Conservation (phyloP, 2,113 vertebrate species). For the Gasterosteus aculeatus region DNA sequence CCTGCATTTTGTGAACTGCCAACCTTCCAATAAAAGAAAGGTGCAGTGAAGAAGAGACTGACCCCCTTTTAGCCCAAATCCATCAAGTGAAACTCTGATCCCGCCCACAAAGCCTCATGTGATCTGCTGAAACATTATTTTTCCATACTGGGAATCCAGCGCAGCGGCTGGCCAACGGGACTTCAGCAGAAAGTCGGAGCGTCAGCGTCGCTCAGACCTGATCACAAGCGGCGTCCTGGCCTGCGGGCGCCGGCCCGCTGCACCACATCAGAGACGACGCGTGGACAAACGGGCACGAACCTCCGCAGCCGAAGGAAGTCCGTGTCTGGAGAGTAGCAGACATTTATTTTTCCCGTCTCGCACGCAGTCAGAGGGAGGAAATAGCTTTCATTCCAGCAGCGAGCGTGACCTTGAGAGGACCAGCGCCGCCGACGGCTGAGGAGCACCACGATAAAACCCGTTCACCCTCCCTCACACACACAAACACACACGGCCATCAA, state of each 20-base stretch:
- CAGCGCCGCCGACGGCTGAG: slow-evolving; percentile 54
- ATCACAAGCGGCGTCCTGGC: slow-evolving; percentile 1
- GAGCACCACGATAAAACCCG: slow-evolving; percentile 53
- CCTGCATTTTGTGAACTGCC: background rate
- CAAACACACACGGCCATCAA: slow-evolving; percentile 7
- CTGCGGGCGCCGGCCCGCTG: background rate
- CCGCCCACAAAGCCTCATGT: slow-evolving; percentile 32
- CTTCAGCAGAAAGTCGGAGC: slow-evolving; percentile 30
- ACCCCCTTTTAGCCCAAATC: background rate
- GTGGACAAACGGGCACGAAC: background rate
- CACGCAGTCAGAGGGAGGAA: slow-evolving; percentile 68
- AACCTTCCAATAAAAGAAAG: background rate
- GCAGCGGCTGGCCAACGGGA: slow-evolving; percentile 58
- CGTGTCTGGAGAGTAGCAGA: slow-evolving; percentile 23
- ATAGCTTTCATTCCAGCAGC: slow-evolving; percentile 76
- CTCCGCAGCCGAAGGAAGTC: background rate
- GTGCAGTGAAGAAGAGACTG: slow-evolving; percentile 8
- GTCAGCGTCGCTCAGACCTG: slow-evolving; percentile 9
- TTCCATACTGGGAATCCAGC: slow-evolving; percentile 55
- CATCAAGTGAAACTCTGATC: slow-evolving; percentile 56
- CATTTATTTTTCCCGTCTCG: slow-evolving; percentile 45
- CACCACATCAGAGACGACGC: background rate
- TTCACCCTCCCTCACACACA: slow-evolving; percentile 17
- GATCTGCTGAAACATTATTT: slow-evolving; percentile 64
- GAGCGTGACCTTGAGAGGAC: slow-evolving; percentile 73